phyloP scores from a whole-genome alignment of 2,888 invertebrate genomes.

The Netelia fuscicornis region DNA sequence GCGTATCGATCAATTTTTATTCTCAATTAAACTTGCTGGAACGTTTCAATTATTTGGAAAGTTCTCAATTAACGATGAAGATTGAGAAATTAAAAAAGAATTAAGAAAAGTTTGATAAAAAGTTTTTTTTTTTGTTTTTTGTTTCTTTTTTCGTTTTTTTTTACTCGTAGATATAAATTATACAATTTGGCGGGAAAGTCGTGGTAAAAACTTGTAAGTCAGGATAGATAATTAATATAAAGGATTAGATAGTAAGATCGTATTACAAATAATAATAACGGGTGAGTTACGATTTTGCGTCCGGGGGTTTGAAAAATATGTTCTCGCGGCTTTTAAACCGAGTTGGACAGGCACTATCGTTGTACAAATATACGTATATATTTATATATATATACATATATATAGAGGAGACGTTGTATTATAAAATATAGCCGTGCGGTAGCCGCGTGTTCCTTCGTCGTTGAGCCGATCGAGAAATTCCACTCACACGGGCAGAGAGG shows the following conservation, averaged over 20 bases:
- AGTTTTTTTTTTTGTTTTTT: neutral
- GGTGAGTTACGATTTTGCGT: neutral
- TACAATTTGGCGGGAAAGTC: neutral
- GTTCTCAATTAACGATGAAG: neutral
- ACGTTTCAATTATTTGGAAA: constrained; percentile 54
- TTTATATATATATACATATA: too few relatives aligned
- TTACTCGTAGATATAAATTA: neutral
- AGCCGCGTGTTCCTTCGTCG: neutral
- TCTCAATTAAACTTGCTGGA: constrained; percentile 7
- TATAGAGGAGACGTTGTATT: neutral
- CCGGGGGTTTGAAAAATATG: too few relatives aligned
- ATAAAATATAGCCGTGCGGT: neutral
- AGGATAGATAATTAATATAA: neutral
- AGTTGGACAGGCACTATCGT: too few relatives aligned
- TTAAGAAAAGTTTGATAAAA: neutral
- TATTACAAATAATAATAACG: neutral
- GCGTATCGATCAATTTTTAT: neutral
- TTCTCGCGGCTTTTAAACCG: too few relatives aligned
- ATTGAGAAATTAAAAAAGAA: neutral
- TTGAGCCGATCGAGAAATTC: constrained; percentile 50
- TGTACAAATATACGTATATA: too few relatives aligned
- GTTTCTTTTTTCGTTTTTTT: too few relatives aligned
- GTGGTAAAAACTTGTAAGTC: neutral
- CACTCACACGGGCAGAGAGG: constrained; percentile 39
- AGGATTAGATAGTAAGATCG: neutral